A percentile compares a stretch with the other conserved stretches of the same genome.
Evolutionary conservation across 2,113 vertebrate genomes (phyloP).

Genomic region (Notarius quadriscutis): DNA sequence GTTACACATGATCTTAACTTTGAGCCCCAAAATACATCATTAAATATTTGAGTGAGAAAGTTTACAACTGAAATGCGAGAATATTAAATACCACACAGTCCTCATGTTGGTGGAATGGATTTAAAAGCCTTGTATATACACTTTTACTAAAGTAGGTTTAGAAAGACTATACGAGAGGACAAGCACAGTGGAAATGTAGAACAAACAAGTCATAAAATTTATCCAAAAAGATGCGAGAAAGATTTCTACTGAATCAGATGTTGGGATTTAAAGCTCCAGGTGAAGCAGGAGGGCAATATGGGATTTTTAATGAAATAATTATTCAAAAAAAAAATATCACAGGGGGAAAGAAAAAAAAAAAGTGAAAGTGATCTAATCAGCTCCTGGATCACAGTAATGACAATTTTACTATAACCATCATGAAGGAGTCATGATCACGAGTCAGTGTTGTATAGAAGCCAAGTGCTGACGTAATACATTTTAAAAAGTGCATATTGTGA

Average conservation of each 20-base stretch:
- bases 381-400: neutral
- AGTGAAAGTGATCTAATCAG: neutral
- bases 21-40: neutral
- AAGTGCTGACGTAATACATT: neutral
- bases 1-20: neutral
- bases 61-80: neutral
- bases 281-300: neutral
- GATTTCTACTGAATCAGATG: neutral
- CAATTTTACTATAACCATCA: neutral
- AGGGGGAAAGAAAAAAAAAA: neutral
- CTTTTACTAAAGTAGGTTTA: neutral
- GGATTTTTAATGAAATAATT: no score
- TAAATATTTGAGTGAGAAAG: neutral
- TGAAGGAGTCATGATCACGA: neutral
- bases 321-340: neutral
- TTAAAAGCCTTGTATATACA: no score
- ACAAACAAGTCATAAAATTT: neutral
- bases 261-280: neutral
- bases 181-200: no score
- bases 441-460: neutral
- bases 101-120: neutral
- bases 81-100: neutral
- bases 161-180: neutral
- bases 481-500: no score
- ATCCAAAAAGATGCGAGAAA: neutral